phyloP scores from a whole-genome alignment of 2,797 vertebrate genomes.

The Coracias cyanogaster region DNA sequence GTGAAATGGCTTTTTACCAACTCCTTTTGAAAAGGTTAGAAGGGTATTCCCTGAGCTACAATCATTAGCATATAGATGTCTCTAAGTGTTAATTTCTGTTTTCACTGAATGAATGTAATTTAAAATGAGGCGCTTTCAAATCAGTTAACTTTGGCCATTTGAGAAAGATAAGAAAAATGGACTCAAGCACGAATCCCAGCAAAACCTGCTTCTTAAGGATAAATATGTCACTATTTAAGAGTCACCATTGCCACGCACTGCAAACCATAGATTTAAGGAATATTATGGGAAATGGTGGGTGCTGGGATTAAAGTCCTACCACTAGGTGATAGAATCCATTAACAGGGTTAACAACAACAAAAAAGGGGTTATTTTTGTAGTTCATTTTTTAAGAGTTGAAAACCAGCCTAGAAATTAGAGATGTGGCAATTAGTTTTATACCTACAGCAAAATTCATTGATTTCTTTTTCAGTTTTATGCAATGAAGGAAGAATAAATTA shows the following conservation, averaged over 20 bases:
- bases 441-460: conserved; percentile 8
- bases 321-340: conserved; percentile 30
- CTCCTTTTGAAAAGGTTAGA: conserved; percentile 82
- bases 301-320: conserved; percentile 30
- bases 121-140: conserved; percentile 83
- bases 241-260: conserved; percentile 38
- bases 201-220: conserved; percentile 76
- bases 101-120: conserved; percentile 84
- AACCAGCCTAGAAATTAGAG: conserved; percentile 12
- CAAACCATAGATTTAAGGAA: conserved; percentile 73
- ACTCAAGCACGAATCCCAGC: conserved; percentile 71
- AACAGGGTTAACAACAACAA: conserved; percentile 48
- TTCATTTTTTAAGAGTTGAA: conserved; percentile 8
- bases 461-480: background rate
- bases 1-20: conserved; percentile 82
- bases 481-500: background rate
- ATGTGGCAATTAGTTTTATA: conserved; percentile 46
- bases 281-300: background rate
- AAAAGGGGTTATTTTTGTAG: conserved; percentile 36
- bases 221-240: conserved; percentile 58
- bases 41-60: conserved; percentile 83
- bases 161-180: conserved; percentile 80
- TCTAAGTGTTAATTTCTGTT: conserved; percentile 85
- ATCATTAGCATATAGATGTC: conserved; percentile 85
- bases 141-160: conserved; percentile 81